Percentiles rank a stretch among this genome's conserved stretches.
phyloP scores from a whole-genome alignment of 2,888 invertebrate genomes.

The Lycocerus yunnanus region DNA sequence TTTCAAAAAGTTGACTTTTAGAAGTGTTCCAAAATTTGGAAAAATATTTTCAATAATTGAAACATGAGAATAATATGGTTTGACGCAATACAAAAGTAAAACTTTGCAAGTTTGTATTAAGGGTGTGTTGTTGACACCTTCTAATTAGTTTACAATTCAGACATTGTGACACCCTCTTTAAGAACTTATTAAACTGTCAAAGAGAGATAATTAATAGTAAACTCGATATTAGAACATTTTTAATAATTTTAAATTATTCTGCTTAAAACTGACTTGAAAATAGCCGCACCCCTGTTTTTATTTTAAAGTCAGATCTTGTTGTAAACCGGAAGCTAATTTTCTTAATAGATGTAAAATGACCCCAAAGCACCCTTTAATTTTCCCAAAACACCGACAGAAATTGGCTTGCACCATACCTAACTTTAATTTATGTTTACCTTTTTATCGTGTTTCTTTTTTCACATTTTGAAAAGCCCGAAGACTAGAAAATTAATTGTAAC shows the following conservation, averaged over 20 bases:
- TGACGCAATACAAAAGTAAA: constrained; percentile 6
- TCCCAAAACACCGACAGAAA: constrained; percentile 13
- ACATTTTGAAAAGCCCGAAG: background rate
- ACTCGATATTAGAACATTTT: constrained; percentile 21
- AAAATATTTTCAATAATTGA: background rate
- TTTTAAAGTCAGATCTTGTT: constrained; percentile 3
- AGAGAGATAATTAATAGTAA: constrained; percentile 26
- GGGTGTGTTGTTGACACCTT: constrained; percentile 37
- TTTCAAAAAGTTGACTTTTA: no score
- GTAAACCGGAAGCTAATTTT: constrained; percentile 24
- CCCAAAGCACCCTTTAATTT: constrained; percentile 26
- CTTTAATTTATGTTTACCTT: background rate
- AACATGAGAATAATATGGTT: background rate
- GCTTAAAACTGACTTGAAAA: background rate
- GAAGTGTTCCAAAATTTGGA: background rate
- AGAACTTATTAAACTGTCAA: constrained; percentile 35
- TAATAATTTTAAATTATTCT: constrained; percentile 17
- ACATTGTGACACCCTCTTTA: constrained; percentile 35
- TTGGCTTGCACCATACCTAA: background rate
- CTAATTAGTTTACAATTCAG: constrained; percentile 37
- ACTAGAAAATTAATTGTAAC: background rate
- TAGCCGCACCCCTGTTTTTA: background rate
- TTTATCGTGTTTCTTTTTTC: background rate
- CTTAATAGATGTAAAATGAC: constrained; percentile 21
- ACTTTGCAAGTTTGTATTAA: constrained; percentile 22